Evolutionary conservation across 2,113 vertebrate species (phyloP).

Genomic region (Dryoscopus gambensis): DNA sequence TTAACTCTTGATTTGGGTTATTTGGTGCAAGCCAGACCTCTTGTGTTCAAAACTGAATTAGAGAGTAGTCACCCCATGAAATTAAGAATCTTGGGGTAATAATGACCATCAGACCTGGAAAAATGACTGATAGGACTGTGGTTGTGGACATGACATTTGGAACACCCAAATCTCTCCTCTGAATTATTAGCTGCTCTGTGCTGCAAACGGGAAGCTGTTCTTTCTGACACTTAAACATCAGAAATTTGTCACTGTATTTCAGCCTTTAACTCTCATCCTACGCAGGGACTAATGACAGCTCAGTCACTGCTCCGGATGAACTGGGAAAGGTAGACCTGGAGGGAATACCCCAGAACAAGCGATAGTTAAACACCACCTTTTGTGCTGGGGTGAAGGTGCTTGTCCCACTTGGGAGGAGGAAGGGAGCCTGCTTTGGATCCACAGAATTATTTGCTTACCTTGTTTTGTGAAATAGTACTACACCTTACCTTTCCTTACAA

Average conservation of each 20-base stretch:
- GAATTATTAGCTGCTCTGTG: neutral
- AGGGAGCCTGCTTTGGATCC: neutral
- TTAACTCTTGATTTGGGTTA: neutral
- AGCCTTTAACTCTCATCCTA: neutral
- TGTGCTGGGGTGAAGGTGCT: neutral
- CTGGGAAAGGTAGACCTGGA: neutral
- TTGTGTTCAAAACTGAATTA: neutral
- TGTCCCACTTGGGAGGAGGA: neutral
- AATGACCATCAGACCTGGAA: neutral
- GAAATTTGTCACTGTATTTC: neutral
- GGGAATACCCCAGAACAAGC: neutral
- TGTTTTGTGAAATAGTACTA: neutral
- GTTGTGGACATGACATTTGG: too few relatives aligned
- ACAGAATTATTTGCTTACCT: neutral
- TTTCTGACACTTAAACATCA: neutral
- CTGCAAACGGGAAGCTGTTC: neutral
- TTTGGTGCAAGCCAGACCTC: neutral
- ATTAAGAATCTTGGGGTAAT: neutral
- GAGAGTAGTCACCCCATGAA: neutral
- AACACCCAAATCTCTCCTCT: neutral
- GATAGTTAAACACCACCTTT: too few relatives aligned
- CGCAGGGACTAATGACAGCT: neutral
- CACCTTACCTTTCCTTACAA: neutral
- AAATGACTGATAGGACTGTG: neutral
- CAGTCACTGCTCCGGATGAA: neutral